Percentiles rank a stretch among this genome's conserved stretches.
Evolutionary conservation across 2,797 vertebrate species (phyloP).

Genomic region (Phalloptychus januarius): DNA sequence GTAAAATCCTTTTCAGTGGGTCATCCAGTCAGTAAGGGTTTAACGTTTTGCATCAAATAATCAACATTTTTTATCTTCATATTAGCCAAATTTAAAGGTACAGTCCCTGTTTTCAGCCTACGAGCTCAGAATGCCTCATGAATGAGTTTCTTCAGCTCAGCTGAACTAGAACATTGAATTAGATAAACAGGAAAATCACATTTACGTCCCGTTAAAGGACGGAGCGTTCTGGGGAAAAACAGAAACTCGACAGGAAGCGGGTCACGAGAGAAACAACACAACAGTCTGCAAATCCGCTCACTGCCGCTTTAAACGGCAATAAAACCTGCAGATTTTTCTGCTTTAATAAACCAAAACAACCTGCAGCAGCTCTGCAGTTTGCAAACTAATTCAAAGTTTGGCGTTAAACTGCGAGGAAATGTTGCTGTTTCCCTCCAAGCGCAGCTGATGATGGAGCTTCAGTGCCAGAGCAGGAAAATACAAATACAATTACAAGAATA

Average conservation of each 20-base stretch:
- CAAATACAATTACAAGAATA: too few relatives aligned
- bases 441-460: constrained; percentile 1
- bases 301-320: constrained; percentile 18
- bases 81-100: constrained; percentile 23
- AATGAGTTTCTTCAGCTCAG: constrained; percentile 20
- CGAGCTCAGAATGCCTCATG: constrained; percentile 14
- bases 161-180: constrained; percentile 22
- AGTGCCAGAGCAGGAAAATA: too few relatives aligned
- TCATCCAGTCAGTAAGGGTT: background rate
- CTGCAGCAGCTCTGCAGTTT: constrained; percentile 36
- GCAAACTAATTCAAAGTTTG: constrained; percentile 46
- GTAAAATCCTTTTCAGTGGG: constrained; percentile 6
- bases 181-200: constrained; percentile 29
- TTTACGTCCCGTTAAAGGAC: constrained; percentile 35
- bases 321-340: constrained; percentile 33
- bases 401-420: constrained; percentile 21
- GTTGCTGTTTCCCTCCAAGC: background rate
- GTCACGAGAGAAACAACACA: constrained; percentile 3
- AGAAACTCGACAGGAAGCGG: constrained; percentile 19
- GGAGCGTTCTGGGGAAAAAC: constrained; percentile 13
- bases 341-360: constrained; percentile 32
- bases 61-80: background rate
- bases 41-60: background rate
- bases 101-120: constrained; percentile 5
- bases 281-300: constrained; percentile 16